Percentiles rank a stretch among this genome's conserved stretches.
Evolutionary conservation across 2,888 invertebrate genomes (phyloP).

Genomic region (Diogma glabrata): DNA sequence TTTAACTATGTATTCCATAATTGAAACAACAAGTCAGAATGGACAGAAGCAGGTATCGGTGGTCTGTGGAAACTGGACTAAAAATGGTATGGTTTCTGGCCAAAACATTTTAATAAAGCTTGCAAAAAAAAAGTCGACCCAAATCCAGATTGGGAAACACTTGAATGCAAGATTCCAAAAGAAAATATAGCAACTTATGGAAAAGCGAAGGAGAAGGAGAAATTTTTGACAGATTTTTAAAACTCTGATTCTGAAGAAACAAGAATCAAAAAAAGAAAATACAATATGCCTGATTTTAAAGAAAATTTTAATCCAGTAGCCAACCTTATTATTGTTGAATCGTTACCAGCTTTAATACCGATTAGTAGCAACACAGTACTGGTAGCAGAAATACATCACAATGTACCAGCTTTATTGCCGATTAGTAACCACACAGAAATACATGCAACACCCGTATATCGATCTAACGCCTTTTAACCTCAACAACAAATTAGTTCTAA

Average conservation of each 20-base stretch:
- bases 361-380: background rate
- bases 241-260: background rate
- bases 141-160: background rate
- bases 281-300: background rate
- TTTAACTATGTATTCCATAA: conserved; percentile 6
- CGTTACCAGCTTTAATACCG: conserved; percentile 1
- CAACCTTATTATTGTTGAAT: background rate
- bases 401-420: no score
- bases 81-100: conserved; percentile 1
- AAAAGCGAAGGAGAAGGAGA: background rate
- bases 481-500: background rate
- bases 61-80: conserved; percentile 3
- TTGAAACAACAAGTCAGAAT: conserved; percentile 5
- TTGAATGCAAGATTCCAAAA: background rate
- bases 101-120: background rate
- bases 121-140: background rate
- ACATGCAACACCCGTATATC: background rate
- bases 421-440: no score
- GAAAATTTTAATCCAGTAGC: conserved; percentile 3
- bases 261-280: background rate
- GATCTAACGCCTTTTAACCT: background rate
- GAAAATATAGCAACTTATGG: background rate
- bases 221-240: background rate
- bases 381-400: background rate
- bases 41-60: conserved; percentile 4